Base-by-base conservation (phyloP, 2,797 vertebrate genomes). In the Anableps anableps region DNA sequence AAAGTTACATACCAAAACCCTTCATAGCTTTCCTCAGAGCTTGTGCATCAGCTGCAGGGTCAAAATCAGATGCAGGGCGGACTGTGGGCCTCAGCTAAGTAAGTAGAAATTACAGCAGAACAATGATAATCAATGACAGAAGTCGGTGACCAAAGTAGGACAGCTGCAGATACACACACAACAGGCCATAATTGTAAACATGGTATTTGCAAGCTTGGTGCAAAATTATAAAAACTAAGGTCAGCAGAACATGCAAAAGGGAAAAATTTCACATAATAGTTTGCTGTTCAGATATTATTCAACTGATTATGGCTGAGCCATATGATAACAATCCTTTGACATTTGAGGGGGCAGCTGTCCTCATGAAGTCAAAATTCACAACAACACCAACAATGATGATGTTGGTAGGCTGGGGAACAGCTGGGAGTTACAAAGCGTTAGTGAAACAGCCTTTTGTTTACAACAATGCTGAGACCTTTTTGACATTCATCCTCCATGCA, bases 1-100 rank as follows among this genome's bases (percentile, higher is more conserved):
- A 38, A 8, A 2, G 14, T 11, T 51, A 19, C 97, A 81, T 93
- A 99, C 98, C 98, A 23, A 99, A 94, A 41, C 98, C 98, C 90
- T 99, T 99, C 98, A 99, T 99, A 0, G 98, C 98, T 93, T 99
- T 99, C 92, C 98, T 96, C 77, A 99, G 93, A 1, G 96, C 97
- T 89, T 98, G 97, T 0, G 97, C 98, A 0, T 99, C 98, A 4
- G 94, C 96, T 0, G 96, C 96, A 0, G 97, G 96, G 0, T 98
- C 96, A 86, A 97, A 99, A 80, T 83, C 62, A 19, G 80, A 0
- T 0, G 88, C 88, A 0, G 96, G 96, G 11, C 47, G 85, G 51
- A 99, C 72, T 0, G 98, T 98, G 91, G 97, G 97, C 91, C 93
- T 97, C 5, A 96, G 89, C 98, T 99, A 88, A 45, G 72, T 75